Base-by-base conservation (phyloP, 2,113 vertebrate species). In the Galemys pyrenaicus region DNA sequence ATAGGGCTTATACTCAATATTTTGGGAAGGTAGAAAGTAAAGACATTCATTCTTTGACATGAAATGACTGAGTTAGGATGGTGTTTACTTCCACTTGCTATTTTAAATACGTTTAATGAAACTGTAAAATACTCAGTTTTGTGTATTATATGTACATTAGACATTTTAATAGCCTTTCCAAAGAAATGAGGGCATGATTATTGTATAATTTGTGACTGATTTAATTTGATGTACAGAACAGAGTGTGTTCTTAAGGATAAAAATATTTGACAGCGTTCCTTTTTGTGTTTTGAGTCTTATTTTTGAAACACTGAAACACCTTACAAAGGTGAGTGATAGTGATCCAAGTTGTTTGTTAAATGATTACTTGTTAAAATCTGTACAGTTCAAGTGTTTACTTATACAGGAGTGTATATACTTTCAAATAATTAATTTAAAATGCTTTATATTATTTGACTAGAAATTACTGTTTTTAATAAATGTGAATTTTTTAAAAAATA, bases 361-460 rank as follows among this genome's bases (percentile, higher is more conserved):
- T 68, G 94, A 97, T 60, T 92, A 60, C 95, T 98, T 98, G 96
- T 98, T 98, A 98, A 98, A 98, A 98, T 96, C 46, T 98, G 98
- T 98, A 98, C 98, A 98, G 98, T 98, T 98, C 96, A 97, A 92
- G 97, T 97, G 96, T 98, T 98, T 97, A 97, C 97, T 80, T 98
- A 98, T 98, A 98, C 95, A 98, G 94, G 49, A 51, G 70, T 99
- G 98, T 98, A 98, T 92, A 98, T 98, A 98, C 94, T 98, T 98
- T 97, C 95, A 97, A 80, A 97, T 97, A 97, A 98, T 98, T 98
- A 98, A 98, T 98, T 98, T 98, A 98, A 99, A 97, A 97, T 98
- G 97, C 98, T 98, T 98, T 98, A 97, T 98, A 98, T 98, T 98
- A 98, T 98, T 98, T 98, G 96, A 97, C 95, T 98, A 98, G 98